Evolutionary conservation across 2,888 invertebrate genomes (phyloP).

Genomic region (Oligia strigilis): DNA sequence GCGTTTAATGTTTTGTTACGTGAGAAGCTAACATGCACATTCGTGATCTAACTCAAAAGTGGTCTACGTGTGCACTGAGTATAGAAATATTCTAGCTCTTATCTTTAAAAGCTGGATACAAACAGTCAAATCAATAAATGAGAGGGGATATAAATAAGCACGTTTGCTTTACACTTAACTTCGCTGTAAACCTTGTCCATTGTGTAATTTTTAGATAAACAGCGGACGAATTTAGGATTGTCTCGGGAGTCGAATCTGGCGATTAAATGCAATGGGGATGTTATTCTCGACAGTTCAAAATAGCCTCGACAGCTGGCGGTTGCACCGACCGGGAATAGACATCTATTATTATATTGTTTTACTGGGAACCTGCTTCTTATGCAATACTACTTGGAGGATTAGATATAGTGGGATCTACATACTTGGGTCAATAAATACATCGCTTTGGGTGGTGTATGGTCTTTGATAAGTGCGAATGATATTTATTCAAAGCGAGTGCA

Average conservation of each 20-base stretch:
- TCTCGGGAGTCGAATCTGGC: constrained; percentile 22
- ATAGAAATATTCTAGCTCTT: background rate
- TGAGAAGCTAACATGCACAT: constrained; percentile 34
- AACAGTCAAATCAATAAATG: background rate
- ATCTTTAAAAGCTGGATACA: background rate
- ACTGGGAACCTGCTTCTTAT: constrained; percentile 12
- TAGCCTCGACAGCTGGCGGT: constrained; percentile 46
- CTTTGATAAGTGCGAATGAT: constrained; percentile 45
- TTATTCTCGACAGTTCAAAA: constrained; percentile 57
- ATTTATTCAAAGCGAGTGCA: constrained; percentile 55
- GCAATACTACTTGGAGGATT: constrained; percentile 23
- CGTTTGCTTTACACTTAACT: background rate
- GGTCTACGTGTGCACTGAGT: constrained; percentile 11
- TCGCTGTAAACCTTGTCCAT: constrained; percentile 5
- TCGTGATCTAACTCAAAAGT: background rate
- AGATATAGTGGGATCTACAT: constrained; percentile 34
- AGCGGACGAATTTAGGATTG: constrained; percentile 23
- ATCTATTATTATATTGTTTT: constrained; percentile 41
- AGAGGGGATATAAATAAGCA: constrained; percentile 5
- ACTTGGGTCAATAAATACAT: constrained; percentile 32
- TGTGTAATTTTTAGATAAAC: constrained; percentile 34
- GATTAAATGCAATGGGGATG: constrained; percentile 41
- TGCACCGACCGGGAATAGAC: constrained; percentile 34
- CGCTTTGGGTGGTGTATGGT: constrained; percentile 24
- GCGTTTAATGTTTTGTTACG: constrained; percentile 21